Percentiles rank a stretch among this genome's conserved stretches.
These are phyloP conservation scores for Campoplex capitator DNA, from an alignment of 2,888 invertebrate genomes.

Conservation along the genomic window DNA sequence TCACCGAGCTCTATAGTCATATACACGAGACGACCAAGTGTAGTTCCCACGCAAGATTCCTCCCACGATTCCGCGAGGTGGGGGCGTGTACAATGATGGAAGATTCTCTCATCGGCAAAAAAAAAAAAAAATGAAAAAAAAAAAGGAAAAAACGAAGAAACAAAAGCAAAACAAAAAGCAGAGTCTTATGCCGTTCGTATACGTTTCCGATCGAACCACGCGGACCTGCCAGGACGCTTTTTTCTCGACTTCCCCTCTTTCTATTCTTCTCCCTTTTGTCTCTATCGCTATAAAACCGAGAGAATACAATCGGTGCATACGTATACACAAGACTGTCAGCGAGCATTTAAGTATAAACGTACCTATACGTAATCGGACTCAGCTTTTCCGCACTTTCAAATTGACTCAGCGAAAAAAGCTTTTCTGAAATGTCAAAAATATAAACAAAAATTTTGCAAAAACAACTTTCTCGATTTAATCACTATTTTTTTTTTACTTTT, in stretches of 20 bases:
- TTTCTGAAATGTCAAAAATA: neutral
- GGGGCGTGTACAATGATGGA: conserved; percentile 71
- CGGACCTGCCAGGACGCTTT: conserved; percentile 60
- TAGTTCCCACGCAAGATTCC: conserved; percentile 79
- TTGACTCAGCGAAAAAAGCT: neutral
- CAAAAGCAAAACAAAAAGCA: neutral
- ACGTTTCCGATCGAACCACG: conserved; percentile 64
- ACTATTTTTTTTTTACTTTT: too few species aligned
- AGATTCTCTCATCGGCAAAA: conserved; percentile 67
- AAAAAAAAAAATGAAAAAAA: conserved; percentile 21
- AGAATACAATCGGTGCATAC: conserved; percentile 10
- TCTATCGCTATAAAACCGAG: conserved; percentile 29
- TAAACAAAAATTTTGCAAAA: neutral
- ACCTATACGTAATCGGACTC: neutral
- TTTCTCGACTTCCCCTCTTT: conserved; percentile 37
- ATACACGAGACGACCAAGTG: conserved; percentile 20
- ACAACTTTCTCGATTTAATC: neutral
- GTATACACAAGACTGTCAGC: neutral
- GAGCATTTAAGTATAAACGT: too few species aligned
- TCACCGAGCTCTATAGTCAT: conserved; percentile 20
- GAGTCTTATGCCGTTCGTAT: conserved; percentile 25
- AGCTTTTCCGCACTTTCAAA: too few species aligned
- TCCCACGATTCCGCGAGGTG: conserved; percentile 75
- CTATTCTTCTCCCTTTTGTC: conserved; percentile 48
- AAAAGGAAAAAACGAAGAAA: conserved; percentile 30